Conservation (phyloP, 1,140 invertebrate species). For the Drosophila eugracilis region DNA sequence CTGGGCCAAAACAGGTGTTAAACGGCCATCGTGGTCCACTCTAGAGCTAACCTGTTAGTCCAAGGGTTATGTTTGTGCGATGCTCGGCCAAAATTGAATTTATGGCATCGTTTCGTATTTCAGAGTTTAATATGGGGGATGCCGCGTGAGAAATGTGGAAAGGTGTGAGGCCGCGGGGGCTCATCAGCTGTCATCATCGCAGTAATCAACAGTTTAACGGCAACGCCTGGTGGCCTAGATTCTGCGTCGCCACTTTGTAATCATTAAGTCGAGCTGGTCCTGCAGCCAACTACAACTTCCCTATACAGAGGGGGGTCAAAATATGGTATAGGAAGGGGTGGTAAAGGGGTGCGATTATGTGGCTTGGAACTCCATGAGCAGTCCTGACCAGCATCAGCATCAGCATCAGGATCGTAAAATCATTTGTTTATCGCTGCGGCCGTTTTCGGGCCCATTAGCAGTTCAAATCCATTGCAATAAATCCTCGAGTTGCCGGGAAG, state of each 20-base stretch:
- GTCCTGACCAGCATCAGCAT: constrained; percentile 22
- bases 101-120: constrained; percentile 11
- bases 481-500: constrained; percentile 38
- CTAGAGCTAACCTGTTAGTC: neutral
- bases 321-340: neutral
- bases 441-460: constrained; percentile 62
- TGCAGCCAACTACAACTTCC: constrained; percentile 21
- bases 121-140: constrained; percentile 6
- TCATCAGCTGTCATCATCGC: constrained; percentile 54
- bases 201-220: constrained; percentile 68
- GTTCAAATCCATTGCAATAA: constrained; percentile 75
- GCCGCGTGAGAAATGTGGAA: neutral
- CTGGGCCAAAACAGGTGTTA: no score
- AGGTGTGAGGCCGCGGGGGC: constrained; percentile 11
- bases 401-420: constrained; percentile 56
- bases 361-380: neutral
- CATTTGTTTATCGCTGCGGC: constrained; percentile 77
- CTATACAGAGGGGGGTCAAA: neutral
- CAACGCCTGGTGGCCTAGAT: constrained; percentile 52
- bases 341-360: constrained; percentile 1
- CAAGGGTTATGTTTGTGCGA: neutral
- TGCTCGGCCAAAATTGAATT: constrained; percentile 14
- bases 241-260: constrained; percentile 68
- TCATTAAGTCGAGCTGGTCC: constrained; percentile 56
- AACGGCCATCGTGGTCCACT: constrained; percentile 5